Evolutionary conservation across 2,888 invertebrate genomes (phyloP).

Genomic region (Nematopogon swammerdamellus): DNA sequence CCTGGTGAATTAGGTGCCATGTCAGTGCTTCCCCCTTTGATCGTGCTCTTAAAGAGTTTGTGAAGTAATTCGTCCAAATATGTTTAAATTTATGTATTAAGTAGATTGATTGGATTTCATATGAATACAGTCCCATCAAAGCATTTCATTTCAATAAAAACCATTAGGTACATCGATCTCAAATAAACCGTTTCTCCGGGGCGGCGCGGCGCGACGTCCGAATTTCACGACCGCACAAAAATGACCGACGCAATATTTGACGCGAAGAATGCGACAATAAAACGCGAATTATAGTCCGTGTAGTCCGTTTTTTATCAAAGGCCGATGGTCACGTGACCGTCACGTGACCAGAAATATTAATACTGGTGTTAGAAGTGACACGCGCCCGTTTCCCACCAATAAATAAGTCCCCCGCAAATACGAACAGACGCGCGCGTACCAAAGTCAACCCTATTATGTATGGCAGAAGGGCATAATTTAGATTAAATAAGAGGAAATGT

Average conservation of each 20-base stretch:
- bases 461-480: conserved; percentile 15
- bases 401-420: conserved; percentile 25
- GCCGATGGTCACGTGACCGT: conserved; percentile 25
- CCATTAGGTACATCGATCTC: too few species aligned
- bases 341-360: conserved; percentile 51
- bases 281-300: conserved; percentile 43
- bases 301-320: conserved; percentile 50
- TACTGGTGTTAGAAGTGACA: conserved; percentile 56
- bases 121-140: too few species aligned
- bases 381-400: conserved; percentile 54
- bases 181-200: too few species aligned
- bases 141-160: too few species aligned
- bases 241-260: conserved; percentile 41
- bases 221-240: conserved; percentile 11
- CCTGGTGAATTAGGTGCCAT: too few species aligned
- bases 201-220: too few species aligned
- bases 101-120: too few species aligned
- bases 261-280: conserved; percentile 49
- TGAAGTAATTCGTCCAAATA: too few species aligned
- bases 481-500: conserved; percentile 12
- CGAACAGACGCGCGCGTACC: too few species aligned
- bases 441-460: conserved; percentile 9
- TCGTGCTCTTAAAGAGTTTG: too few species aligned
- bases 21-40: too few species aligned
- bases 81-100: too few species aligned